Base-by-base conservation (phyloP, 1,140 invertebrate genomes). In the Drosophila nigrodunni region DNA sequence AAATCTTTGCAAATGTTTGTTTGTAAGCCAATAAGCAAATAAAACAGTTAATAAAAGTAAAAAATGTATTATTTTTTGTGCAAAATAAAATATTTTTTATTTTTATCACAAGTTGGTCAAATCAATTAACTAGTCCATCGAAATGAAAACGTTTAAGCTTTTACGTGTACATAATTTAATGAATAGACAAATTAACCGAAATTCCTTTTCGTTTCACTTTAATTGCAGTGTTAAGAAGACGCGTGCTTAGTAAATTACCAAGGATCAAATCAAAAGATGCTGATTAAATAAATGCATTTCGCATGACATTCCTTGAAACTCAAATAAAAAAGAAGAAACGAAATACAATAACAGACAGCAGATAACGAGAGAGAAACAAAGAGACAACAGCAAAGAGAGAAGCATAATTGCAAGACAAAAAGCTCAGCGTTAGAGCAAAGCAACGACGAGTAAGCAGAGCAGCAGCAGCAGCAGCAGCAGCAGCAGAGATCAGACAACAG, bases 211-310 rank as follows among this genome's bases (percentile, higher is more conserved):
- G 13, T 67, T 15, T 25, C 0, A 5, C 47, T 59, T 13, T 44
- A 4, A 37, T 78, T 78, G 18, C 66, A 82, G 80, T 82, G 57
- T 57, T 68, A 59, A 78, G 55, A 41, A 62, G 52, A 74, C 65
- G 34, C 49, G 30, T 30, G 73, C 50, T 52, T 44, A 76, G 49
- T 73, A 75, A 78, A 79, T 82, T 62, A 77, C 50, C 75, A 52
- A 81, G 54, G 71, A 86, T 77, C 57, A 70, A 73, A 61, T 46
- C 50, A 70, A 72, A 78, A 70, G 68, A 88, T 88, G 83, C 88
- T 83, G 74, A 88, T 83, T 88, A 65, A 80, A 77, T 88, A 65
- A 80, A 77, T 88, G 83, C 80, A 88, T 88, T 88, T 88, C 77
- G 77, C 83, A 74, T 55, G 77, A 87, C 82, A 87, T 87, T 87